A percentile compares a stretch with the other conserved stretches of the same genome.
Evolutionary conservation across 1,140 invertebrate genomes (phyloP).

Genomic region (Carcinoscorpius rotundicauda): DNA sequence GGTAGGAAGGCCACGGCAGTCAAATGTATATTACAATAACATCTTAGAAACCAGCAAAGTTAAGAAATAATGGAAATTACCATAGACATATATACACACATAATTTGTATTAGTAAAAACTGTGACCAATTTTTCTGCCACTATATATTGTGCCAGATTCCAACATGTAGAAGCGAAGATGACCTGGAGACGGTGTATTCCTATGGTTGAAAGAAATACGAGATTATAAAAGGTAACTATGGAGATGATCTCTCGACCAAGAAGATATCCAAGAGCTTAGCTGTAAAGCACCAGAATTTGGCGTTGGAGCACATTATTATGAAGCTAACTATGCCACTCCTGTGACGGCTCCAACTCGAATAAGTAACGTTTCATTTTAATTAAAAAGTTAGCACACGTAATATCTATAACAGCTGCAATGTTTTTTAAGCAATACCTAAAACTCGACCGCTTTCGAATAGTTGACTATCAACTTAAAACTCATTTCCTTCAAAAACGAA

Average conservation of each 20-base stretch:
- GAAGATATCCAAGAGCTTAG: conserved; percentile 16
- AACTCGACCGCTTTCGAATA: no score
- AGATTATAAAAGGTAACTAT: conserved; percentile 2
- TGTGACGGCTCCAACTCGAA: conserved; percentile 12
- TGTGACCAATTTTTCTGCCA: no score
- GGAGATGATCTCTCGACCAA: conserved; percentile 14
- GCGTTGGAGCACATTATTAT: conserved; percentile 41
- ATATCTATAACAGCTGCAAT: no score
- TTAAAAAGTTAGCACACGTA: no score
- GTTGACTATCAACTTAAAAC: no score
- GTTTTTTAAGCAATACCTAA: no score
- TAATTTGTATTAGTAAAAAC: conserved; percentile 7
- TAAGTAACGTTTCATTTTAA: background rate
- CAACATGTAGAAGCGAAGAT: conserved; percentile 20
- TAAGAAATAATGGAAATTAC: no score
- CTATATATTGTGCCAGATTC: conserved; percentile 17
- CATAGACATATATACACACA: no score
- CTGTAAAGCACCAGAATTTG: conserved; percentile 38
- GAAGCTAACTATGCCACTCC: conserved; percentile 16
- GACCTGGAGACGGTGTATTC: conserved; percentile 23
- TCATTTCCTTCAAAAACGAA: no score
- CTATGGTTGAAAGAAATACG: conserved; percentile 17
- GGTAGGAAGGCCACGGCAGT: no score
- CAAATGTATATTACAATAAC: no score
- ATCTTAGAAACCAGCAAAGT: no score